Evolutionary conservation across 2,797 vertebrate species (phyloP).

Genomic region (Brachymystax lenok): DNA sequence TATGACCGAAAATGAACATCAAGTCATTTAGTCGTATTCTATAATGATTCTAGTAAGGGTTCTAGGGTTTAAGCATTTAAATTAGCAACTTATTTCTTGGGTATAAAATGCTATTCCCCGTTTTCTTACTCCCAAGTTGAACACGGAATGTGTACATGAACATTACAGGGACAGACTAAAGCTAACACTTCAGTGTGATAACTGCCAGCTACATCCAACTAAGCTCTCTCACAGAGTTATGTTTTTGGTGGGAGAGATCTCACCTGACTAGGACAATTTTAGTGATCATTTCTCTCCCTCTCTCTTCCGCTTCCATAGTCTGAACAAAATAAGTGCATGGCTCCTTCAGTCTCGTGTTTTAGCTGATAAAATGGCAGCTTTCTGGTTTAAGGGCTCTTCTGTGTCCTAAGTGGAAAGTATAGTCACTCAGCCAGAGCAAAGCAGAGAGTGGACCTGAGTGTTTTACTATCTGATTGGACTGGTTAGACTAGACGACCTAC

Average conservation of each 20-base stretch:
- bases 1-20: background rate
- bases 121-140: slow-evolving; percentile 6
- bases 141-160: slow-evolving; percentile 28
- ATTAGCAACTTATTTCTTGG: background rate
- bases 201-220: slow-evolving; percentile 47
- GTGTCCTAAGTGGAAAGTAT: background rate
- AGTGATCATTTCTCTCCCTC: background rate
- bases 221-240: slow-evolving; percentile 23
- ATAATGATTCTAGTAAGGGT: background rate
- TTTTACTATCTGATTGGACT: slow-evolving; percentile 61
- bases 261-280: background rate
- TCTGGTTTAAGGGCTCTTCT: slow-evolving; percentile 1
- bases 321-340: slow-evolving; percentile 8
- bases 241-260: slow-evolving; percentile 19
- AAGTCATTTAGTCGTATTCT: background rate
- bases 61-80: slow-evolving; percentile 2
- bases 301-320: background rate
- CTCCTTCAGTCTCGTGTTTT: background rate
- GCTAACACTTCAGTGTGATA: slow-evolving; percentile 46
- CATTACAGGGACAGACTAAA: slow-evolving; percentile 26
- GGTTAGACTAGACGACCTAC: slow-evolving; percentile 32
- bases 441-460: slow-evolving; percentile 46
- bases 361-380: slow-evolving; percentile 8
- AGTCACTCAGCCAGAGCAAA: slow-evolving; percentile 16
- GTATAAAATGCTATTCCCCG: background rate